Base-by-base conservation (phyloP, 2,888 invertebrate species). In the Apamea epomidion region DNA sequence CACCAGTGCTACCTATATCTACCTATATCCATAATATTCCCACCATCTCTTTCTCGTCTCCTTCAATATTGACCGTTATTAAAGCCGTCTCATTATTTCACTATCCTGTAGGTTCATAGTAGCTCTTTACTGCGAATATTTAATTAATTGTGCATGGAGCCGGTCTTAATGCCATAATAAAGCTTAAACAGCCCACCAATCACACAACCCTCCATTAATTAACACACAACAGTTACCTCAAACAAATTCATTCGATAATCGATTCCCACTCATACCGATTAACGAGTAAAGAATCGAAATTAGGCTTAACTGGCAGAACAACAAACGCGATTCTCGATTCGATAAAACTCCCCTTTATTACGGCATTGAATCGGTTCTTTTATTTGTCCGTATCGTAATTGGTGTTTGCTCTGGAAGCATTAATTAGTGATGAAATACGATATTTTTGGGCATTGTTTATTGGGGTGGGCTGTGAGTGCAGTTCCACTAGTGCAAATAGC, bases 361-460 rank as follows among this genome's bases (percentile, higher is more conserved):
- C 90, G 92, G 93, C 91, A 94, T 94, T 92, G 92, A 93, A 90
- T 92, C 91, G 87, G 87, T 93, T 94, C 95, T 95, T 93, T 93
- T 92, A 92, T 92, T 91, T 87, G 87, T 90, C 92, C 93, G 94
- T 93, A 91, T 92, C 91, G 94, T 95, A 95, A 96, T 95, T 95
- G 95, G 91, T 95, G 95, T 96, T 95, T 95, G 94, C 92, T 92
- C 91, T 92, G 81, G 82, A 92, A 90, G 93, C 94, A 95, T 95
- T 95, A 95, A 96, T 96, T 96, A 95, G 92, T 93, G 94, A 92
- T 93, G 95, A 94, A 95, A 95, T 94, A 94, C 94, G 95, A 95
- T 95, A 95, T 95, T 95, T 95, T 94, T 89, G 91, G 91, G 85
- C 82, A 91, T 90, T 92, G 92, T 93, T 92, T 91, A 89, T 80